These are phyloP conservation scores for Scelioninae gen. 2 DNA, from an alignment of 2,888 invertebrate genomes.

Conservation along the genomic window DNA sequence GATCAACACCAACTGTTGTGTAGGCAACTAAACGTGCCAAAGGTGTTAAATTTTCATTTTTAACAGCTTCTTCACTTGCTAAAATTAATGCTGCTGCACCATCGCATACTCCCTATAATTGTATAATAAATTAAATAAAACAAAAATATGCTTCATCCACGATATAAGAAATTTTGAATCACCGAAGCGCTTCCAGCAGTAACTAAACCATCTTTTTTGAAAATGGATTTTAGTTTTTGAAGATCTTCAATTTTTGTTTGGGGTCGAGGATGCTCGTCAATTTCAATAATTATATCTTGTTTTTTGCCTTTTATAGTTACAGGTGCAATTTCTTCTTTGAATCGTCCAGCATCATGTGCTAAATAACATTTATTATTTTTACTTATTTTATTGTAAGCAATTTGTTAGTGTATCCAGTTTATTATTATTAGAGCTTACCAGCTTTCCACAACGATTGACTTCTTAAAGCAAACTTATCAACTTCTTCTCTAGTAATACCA, in stretches of 20 bases:
- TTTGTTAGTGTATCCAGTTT: no score
- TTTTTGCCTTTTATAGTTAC: slow-evolving; percentile 90
- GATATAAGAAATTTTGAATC: slow-evolving; percentile 66
- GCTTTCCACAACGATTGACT: slow-evolving; percentile 93
- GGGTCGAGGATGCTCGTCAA: slow-evolving; percentile 96
- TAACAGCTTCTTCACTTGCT: slow-evolving; percentile 93
- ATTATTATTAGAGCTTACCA: slow-evolving; percentile 75
- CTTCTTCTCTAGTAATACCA: slow-evolving; percentile 86
- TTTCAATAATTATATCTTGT: slow-evolving; percentile 84
- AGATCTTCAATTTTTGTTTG: slow-evolving; percentile 90
- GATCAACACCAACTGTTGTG: slow-evolving; percentile 96
- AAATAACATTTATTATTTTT: no score
- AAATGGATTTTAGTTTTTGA: slow-evolving; percentile 90
- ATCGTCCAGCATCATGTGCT: slow-evolving; percentile 92
- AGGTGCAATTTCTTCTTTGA: slow-evolving; percentile 92
- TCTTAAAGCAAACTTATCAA: slow-evolving; percentile 88
- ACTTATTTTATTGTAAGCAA: no score
- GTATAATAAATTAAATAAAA: no score
- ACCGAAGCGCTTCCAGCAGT: slow-evolving; percentile 97
- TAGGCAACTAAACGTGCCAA: slow-evolving; percentile 94
- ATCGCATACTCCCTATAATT: slow-evolving; percentile 96
- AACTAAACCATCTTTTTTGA: slow-evolving; percentile 95
- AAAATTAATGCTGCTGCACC: slow-evolving; percentile 96
- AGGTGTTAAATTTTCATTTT: slow-evolving; percentile 74
- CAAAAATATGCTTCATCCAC: no score